Conservation (phyloP, 2,113 vertebrate species). For the Spilogale gracilis region DNA sequence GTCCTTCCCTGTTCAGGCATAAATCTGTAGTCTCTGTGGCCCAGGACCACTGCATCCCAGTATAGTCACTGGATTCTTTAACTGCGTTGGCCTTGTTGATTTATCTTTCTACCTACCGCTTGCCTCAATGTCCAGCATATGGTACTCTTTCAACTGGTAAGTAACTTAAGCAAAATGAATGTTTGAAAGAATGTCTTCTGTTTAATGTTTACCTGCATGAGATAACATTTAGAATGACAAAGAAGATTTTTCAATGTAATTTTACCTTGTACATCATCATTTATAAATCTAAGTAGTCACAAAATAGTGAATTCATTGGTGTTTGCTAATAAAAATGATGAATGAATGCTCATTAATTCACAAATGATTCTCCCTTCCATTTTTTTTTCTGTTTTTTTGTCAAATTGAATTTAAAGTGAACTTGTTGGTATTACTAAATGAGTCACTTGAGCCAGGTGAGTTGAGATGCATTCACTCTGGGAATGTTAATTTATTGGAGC, state of each 20-base stretch:
- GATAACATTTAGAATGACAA: background rate
- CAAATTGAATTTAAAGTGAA: background rate
- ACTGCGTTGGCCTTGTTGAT: background rate
- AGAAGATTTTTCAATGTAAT: background rate
- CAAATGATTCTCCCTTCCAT: background rate
- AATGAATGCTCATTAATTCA: background rate
- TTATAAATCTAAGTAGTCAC: background rate
- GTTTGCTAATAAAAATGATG: background rate
- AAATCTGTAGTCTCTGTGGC: no score
- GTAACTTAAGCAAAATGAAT: background rate
- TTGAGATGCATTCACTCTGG: background rate
- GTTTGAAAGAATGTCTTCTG: background rate
- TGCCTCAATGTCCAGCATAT: background rate
- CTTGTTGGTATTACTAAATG: background rate
- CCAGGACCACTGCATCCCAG: fast-evolving
- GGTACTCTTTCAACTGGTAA: background rate
- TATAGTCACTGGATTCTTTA: background rate
- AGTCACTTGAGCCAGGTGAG: background rate
- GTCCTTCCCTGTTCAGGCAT: background rate
- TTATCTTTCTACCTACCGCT: background rate
- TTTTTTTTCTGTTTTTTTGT: background rate
- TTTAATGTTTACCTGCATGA: background rate
- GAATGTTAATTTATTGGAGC: background rate
- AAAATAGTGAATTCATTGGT: background rate
- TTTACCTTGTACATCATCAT: background rate